These are phyloP conservation scores for Labroides dimidiatus DNA, from an alignment of 2,797 vertebrate species.

Conservation along the genomic window DNA sequence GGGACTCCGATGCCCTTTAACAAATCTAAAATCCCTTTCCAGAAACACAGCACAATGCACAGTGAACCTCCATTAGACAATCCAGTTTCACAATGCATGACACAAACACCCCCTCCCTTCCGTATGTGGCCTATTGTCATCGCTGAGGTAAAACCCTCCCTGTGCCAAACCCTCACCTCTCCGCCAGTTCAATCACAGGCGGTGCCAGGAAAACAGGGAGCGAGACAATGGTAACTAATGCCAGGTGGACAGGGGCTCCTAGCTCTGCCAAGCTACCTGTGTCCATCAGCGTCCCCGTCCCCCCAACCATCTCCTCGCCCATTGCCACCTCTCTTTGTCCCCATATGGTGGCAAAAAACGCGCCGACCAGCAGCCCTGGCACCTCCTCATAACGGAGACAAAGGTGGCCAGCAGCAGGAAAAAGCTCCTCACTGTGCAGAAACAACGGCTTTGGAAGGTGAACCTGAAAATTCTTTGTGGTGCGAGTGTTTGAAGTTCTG, in stretches of 20 bases:
- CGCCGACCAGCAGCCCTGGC: constrained; percentile 70
- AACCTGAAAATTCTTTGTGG: constrained; percentile 16
- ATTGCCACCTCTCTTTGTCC: constrained; percentile 69
- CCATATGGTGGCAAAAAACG: constrained; percentile 55
- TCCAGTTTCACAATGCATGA: constrained; percentile 61
- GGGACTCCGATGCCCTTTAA: constrained; percentile 65
- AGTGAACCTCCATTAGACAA: constrained; percentile 69
- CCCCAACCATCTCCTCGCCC: constrained; percentile 51
- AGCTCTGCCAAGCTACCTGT: constrained; percentile 67
- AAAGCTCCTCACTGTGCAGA: constrained; percentile 59
- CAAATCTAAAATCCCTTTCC: constrained; percentile 68
- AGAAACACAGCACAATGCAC: constrained; percentile 65
- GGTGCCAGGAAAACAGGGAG: constrained; percentile 65
- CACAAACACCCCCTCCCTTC: constrained; percentile 56
- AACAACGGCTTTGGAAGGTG: constrained; percentile 52
- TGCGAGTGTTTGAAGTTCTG: constrained; percentile 8
- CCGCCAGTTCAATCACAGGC: constrained; percentile 72
- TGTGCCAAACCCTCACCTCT: constrained; percentile 72
- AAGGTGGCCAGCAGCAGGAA: constrained; percentile 61
- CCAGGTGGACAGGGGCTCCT: constrained; percentile 65
- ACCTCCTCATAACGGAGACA: constrained; percentile 64
- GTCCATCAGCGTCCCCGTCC: constrained; percentile 63
- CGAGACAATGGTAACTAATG: constrained; percentile 72
- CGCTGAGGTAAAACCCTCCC: constrained; percentile 62
- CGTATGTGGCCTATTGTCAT: constrained; percentile 69